A percentile compares a stretch with the other conserved stretches of the same genome.
Evolutionary conservation across 2,888 invertebrate genomes (phyloP).

Genomic region (Caenorhabditis sp.): DNA sequence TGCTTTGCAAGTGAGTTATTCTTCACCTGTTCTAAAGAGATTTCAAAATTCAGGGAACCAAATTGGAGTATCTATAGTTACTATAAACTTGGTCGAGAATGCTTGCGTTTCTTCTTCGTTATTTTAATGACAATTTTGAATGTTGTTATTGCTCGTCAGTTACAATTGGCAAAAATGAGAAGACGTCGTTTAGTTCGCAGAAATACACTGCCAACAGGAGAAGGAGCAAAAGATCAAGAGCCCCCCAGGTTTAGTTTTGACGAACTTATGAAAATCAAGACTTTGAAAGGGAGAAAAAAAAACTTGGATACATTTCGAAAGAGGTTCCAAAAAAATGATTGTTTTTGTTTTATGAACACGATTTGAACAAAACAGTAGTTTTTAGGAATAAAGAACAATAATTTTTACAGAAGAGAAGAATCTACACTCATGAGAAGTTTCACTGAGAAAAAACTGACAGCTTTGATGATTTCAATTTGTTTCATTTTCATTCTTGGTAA

Average conservation of each 20-base stretch:
- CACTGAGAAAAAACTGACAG: constrained; percentile 68
- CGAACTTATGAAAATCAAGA: too few species aligned
- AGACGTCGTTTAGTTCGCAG: constrained; percentile 37
- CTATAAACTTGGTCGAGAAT: constrained; percentile 65
- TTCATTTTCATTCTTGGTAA: constrained; percentile 68
- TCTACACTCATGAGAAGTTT: constrained; percentile 55
- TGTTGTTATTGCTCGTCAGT: constrained; percentile 57
- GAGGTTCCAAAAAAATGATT: too few species aligned
- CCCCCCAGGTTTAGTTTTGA: background rate
- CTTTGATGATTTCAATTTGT: constrained; percentile 67
- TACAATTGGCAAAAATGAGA: constrained; percentile 56
- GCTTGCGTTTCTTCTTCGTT: constrained; percentile 62
- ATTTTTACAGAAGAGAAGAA: constrained; percentile 44
- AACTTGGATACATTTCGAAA: too few species aligned
- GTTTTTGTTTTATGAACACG: too few species aligned
- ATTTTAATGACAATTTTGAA: constrained; percentile 63
- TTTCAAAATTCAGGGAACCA: constrained; percentile 56
- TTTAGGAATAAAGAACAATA: constrained; percentile 1
- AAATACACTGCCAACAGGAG: constrained; percentile 27
- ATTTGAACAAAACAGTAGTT: too few species aligned
- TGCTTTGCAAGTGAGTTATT: constrained; percentile 57
- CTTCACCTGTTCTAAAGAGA: background rate
- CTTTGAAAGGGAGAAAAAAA: too few species aligned
- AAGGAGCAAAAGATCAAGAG: background rate
- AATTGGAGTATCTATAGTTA: constrained; percentile 59